Evolutionary conservation across 2,113 vertebrate species (phyloP), one percentile per base, ranked within the genome.

Genomic region (Sphaerodactylus townsendi): DNA sequence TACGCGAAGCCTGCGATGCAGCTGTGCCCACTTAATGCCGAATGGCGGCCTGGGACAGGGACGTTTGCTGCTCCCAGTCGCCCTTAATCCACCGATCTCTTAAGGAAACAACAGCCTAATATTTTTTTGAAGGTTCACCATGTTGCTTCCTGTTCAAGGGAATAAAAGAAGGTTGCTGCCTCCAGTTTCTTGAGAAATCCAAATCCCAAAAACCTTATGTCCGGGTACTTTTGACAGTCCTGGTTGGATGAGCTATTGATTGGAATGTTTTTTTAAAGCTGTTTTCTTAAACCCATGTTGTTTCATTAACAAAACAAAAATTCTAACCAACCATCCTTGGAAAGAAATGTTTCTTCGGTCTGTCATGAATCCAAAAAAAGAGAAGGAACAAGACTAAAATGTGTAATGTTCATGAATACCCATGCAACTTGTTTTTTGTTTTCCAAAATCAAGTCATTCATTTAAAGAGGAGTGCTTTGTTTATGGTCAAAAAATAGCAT

Each of bases 401-500:
- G 69, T 62, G 28, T 73, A 15, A 44, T 13, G 37, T 41, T 62
- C 50, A 59, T 62, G 50, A 64, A 82, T 62, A 28, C 39, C 41
- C 2, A 35, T 11, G 30, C 11, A 19, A 65, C 13, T 71, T 66
- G 56, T n/a, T 75, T 66, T 78, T 84, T 70, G 50, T 44, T 84
- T 59, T 44, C n/a, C 48, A 44, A 70, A 78, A 71, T 71, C 62
- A 70, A 77, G 50, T 59, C 37, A 78, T 78, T 30, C 25, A 66
- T 77, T 87, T 86, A 21, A 81, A 86, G n/a, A n/a, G 0, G 70
- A 89, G 75, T 64, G 2, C 0, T 91, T 90, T 79, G 21, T 85
- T 90, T 91, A 86, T 88, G 79, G 82, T n/a, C 84, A 75, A 82
- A 68, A n/a, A 84, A 48, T 1, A 14, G 86, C 48, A 89, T 87